Base-by-base conservation (phyloP, 2,113 vertebrate species). In the Dissostichus mawsoni region DNA sequence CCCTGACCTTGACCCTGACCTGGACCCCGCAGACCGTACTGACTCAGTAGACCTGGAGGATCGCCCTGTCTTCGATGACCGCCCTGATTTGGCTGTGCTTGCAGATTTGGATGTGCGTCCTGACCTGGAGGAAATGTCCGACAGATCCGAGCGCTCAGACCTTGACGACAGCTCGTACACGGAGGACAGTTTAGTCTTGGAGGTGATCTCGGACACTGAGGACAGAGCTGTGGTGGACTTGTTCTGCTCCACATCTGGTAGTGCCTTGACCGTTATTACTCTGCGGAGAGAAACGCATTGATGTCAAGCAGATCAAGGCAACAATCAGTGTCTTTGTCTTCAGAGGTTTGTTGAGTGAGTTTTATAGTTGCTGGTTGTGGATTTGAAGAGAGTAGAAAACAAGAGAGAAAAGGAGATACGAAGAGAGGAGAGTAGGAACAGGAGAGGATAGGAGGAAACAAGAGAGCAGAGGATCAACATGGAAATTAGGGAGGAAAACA, bases 161-260 rank as follows among this genome's bases (percentile, higher is more conserved):
- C 79, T 74, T 0, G 91, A 87, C 36, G 36, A 88, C 45, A 92
- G 61, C 69, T 94, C 91, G 0, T 94, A 94, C 4, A 92, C 52
- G 0, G 88, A 91, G 8, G 92, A 92, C 23, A 90, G 5, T 71
- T 89, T 90, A 70, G 91, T 90, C 11, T 91, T 91, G 50, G 89
- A 87, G 48, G 88, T 89, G 80, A 89, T 76, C 70, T 55, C 69
- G 0, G 92, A 90, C 23, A 78, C 69, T 0, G 86, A 58, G 47
- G 86, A 88, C 9, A 83, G 47, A 16, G 67, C 77, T 4, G 84
- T 80, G 62, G 84, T 87, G 55, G 83, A 83, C 64, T 87, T 83
- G 75, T 78, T 87, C 10, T 84, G 20, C n/a, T 91, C 86, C 0
- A 70, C 73, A n/a, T 92, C 88, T 25, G 56, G 69, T 11, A 29